phyloP scores from a whole-genome alignment of 2,797 vertebrate species.

The Premnoplex brunnescens region DNA sequence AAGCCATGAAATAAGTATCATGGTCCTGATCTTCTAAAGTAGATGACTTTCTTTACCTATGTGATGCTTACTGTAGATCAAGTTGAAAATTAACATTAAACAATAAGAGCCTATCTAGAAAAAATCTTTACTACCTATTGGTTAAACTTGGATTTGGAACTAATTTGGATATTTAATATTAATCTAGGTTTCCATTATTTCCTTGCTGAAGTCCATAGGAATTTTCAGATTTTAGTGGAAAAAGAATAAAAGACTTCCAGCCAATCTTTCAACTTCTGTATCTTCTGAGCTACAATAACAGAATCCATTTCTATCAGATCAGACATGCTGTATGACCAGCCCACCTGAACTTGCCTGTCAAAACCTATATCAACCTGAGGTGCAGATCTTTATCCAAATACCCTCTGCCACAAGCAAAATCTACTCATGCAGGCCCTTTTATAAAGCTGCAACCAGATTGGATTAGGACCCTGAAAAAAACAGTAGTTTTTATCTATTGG shows the following conservation, averaged over 20 bases:
- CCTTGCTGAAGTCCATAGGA: background rate
- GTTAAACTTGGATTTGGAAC: background rate
- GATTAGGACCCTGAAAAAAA: background rate
- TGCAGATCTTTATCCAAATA: background rate
- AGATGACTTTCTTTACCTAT: background rate
- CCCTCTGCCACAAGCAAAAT: background rate
- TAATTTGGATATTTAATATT: background rate
- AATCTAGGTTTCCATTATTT: background rate
- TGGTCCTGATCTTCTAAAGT: background rate
- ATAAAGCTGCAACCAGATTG: background rate
- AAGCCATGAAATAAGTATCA: background rate
- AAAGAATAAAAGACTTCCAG: background rate
- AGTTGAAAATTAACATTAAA: background rate
- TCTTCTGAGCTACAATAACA: background rate
- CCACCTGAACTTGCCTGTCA: background rate
- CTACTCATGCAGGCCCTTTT: background rate
- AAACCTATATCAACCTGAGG: background rate
- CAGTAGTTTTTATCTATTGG: background rate
- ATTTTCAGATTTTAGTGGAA: background rate
- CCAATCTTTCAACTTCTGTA: background rate
- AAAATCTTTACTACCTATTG: background rate
- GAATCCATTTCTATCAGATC: background rate
- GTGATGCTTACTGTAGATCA: background rate
- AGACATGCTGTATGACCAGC: background rate
- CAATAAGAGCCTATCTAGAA: background rate